Evolutionary conservation across 2,113 vertebrate genomes (phyloP), one percentile per base, ranked within the genome.

Genomic region (Thamnophis sirtalis): DNA sequence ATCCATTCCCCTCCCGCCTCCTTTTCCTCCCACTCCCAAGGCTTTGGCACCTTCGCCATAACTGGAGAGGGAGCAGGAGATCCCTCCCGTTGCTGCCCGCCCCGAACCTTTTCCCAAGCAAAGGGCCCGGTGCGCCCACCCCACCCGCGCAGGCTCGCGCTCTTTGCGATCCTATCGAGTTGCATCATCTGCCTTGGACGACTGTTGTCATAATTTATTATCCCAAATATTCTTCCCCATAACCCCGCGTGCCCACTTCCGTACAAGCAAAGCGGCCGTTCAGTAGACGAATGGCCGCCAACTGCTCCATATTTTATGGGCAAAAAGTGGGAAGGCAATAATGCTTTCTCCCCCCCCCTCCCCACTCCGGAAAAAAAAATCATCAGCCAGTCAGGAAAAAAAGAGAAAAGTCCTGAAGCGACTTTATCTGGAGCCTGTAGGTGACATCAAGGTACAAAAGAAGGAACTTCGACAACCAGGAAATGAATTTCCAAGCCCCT

Each of bases 151-250:
- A 51, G 11, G 28, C 49, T 92, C 56, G 87, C 84, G 60, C 89
- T 5, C 90, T 22, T 88, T 90, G 90, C 92, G 95, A 95, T 93
- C 95, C 92, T 84, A 91, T 93, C 94, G 94, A 96, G 95, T 96
- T 96, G 97, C 91, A 95, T 95, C 96, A 95, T 97, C 97, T 95
- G 97, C 98, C 97, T 97, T 97, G 98, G 98, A 97, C 95, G 97
- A 97, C 96, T 96, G 97, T 84, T 93, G 48, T 89, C 91, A 97
- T 93, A 84, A 93, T 92, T 91, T 96, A 93, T 94, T 93, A 93
- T 95, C 94, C 95, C 90, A 95, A 94, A 91, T 92, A 93, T 88
- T 93, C 90, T 93, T 85, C 92, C 94, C 94, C 94, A 86, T 89
- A 48, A 89, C 51, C 88, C 88, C 56, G 22, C n/a, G 24, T 51